Base-by-base conservation (phyloP, 2,888 invertebrate genomes). In the Capitulum mitella region DNA sequence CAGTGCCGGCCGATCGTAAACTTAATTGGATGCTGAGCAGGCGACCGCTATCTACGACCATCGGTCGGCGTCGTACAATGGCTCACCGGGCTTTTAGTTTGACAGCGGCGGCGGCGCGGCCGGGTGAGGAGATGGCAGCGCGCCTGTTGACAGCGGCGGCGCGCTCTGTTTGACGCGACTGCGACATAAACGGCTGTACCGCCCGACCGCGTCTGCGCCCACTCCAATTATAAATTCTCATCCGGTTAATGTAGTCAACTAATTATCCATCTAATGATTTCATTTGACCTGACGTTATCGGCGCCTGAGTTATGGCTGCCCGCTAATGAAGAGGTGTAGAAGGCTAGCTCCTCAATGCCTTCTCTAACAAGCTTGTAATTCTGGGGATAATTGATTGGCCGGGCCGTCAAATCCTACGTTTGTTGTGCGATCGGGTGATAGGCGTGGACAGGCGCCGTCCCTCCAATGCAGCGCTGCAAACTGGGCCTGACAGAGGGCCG, bases 41-140 rank as follows among this genome's bases (percentile, higher is more conserved):
- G 82, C 81, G 29, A 82, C 76, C 79, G 43, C 82, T 34, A 82
- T 82, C n/a, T 82, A 12, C 81, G 46, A n/a, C 84, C 87, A 82
- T 89, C 90, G 0, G 86, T 89, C 43, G 86, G 89, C 48, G 85
- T 61, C 80, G 16, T 78, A 78, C 40, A 80, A 79, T 64, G 79
- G 79, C n/a, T 79, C 78, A 32, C 78, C 64, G 86, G 16, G 86
- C 87, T 83, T 86, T 77, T 85, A 89, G 40, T 86, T 88, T 78
- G 88, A 90, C 84, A 12, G 84, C 84, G 82, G 87, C 85, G 81
- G 37, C n/a, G 32, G 5, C 34, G 86, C 82, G 82, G 61, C 88
- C 89, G 77, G 10, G 88, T 88, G 78, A 89, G 6, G 43, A 89
- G n/a, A 86, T 89, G 89, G 84, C 91, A 86, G 90, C 89, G 70